phyloP scores from a whole-genome alignment of 2,888 invertebrate genomes.

The Idaea dimidiata region DNA sequence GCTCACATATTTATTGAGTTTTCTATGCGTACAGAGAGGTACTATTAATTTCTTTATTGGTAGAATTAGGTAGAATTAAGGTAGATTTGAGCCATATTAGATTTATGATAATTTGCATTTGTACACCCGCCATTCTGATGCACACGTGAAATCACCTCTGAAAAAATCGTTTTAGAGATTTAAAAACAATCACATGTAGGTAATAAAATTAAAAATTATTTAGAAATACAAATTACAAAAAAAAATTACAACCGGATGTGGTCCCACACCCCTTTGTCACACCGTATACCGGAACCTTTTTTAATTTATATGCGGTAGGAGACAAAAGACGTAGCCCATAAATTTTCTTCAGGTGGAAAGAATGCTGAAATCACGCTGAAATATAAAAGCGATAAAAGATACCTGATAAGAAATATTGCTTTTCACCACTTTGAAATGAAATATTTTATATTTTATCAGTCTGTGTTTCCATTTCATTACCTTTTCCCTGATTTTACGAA shows the following conservation, averaged over 20 bases:
- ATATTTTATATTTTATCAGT: conserved; percentile 5
- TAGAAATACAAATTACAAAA: neutral
- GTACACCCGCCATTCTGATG: no score
- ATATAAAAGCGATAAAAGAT: neutral
- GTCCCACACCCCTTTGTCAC: neutral
- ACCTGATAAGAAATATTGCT: neutral
- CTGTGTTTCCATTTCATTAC: neutral
- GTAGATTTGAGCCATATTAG: no score
- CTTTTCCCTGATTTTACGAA: neutral
- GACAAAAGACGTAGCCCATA: neutral
- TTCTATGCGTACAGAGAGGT: no score
- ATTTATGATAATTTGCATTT: no score
- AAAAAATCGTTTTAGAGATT: no score
- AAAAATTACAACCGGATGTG: neutral
- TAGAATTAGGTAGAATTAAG: no score
- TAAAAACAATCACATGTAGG: no score
- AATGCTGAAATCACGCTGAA: conserved; percentile 8
- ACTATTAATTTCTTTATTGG: no score
- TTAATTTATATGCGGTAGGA: neutral
- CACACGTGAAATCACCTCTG: no score
- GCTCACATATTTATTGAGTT: no score
- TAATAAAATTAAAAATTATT: neutral
- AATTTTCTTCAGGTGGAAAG: conserved; percentile 3
- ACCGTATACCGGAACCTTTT: neutral
- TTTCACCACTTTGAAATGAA: conserved; percentile 14